These are phyloP conservation scores for Drosophila koepferae DNA, from an alignment of 2,888 invertebrate species.

Conservation along the genomic window DNA sequence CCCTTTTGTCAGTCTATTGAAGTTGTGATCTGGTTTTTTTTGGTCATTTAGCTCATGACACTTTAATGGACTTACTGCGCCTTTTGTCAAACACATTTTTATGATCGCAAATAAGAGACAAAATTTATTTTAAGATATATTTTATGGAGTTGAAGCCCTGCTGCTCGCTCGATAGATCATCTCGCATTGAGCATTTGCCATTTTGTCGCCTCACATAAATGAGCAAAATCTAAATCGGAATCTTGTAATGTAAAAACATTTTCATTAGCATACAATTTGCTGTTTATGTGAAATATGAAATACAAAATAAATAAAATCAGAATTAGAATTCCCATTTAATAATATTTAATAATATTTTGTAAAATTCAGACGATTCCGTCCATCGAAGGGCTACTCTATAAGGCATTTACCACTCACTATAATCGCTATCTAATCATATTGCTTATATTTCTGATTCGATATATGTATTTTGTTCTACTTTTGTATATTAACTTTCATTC, in stretches of 20 bases:
- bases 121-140: not conserved
- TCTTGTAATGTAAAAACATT: constrained; percentile 3
- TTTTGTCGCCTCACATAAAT: constrained; percentile 44
- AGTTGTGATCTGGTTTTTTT: constrained; percentile 35
- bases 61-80: constrained; percentile 20
- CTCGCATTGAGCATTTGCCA: constrained; percentile 22
- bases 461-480: too few species aligned
- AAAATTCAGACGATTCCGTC: constrained; percentile 21
- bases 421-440: not conserved
- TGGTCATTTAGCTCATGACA: constrained; percentile 15
- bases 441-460: not conserved
- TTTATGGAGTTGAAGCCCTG: constrained; percentile 7
- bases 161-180: constrained; percentile 40
- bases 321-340: constrained; percentile 4
- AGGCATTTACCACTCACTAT: not conserved
- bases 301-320: not conserved
- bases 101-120: constrained; percentile 15
- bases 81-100: constrained; percentile 18
- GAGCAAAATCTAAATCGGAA: constrained; percentile 24
- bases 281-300: not conserved
- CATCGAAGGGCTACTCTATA: not conserved
- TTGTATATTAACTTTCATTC: too few species aligned
- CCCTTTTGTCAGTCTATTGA: constrained; percentile 10
- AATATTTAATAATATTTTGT: not conserved
- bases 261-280: constrained; percentile 37